Conservation (phyloP, 2,888 invertebrate species). For the Metallyticus violacea region DNA sequence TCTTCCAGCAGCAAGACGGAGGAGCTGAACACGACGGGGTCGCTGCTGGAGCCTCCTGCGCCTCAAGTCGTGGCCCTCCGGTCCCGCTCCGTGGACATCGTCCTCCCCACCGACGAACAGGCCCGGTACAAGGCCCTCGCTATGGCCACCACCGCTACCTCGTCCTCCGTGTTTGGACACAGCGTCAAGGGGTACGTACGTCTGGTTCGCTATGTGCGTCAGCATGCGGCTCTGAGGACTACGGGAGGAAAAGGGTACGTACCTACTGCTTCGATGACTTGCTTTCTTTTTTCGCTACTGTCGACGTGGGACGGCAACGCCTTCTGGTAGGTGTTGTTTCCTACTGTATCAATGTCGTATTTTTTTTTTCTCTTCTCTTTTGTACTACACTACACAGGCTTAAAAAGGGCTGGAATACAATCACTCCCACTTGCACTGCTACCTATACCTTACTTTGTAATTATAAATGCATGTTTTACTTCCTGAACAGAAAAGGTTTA, state of each 20-base stretch:
- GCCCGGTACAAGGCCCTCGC: constrained; percentile 82
- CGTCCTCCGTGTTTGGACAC: constrained; percentile 31
- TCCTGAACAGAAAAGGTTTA: no score
- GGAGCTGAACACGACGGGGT: constrained; percentile 52
- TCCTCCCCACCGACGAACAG: constrained; percentile 80
- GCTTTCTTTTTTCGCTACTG: not conserved
- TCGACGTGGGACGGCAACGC: not conserved
- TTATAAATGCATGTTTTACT: no score
- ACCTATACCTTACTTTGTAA: no score
- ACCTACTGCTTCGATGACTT: not conserved
- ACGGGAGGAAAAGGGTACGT: not conserved
- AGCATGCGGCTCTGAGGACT: constrained; percentile 2
- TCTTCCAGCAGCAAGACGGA: constrained; percentile 69
- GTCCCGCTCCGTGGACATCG: constrained; percentile 84
- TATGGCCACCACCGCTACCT: constrained; percentile 57
- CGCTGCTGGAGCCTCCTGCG: constrained; percentile 49
- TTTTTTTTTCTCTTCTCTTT: not conserved
- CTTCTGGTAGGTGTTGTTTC: not conserved
- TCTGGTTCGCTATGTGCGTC: not conserved
- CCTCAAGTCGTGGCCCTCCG: constrained; percentile 66
- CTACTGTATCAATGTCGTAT: not conserved
- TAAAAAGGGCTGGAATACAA: not conserved
- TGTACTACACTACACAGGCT: not conserved
- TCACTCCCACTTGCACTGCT: not conserved
- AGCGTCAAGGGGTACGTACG: constrained; percentile 1